Evolutionary conservation across 2,888 invertebrate genomes (phyloP), one percentile per base, ranked within the genome.

Genomic region (Hypolimnas misippus): DNA sequence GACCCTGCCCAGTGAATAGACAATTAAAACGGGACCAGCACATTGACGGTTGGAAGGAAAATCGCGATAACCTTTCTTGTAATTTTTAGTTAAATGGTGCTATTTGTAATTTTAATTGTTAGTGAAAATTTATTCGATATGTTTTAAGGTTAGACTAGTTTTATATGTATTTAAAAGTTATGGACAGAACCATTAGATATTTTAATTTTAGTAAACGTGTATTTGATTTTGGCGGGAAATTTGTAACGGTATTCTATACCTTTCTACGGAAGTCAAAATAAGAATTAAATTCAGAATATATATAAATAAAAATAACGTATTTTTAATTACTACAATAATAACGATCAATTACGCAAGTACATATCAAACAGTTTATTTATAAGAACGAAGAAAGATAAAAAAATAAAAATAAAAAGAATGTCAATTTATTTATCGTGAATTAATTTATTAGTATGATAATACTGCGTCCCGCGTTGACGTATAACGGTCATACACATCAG

Each of bases 21-120:
- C 86, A 84, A 90, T 92, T 92, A 91, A 92, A 92, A 89, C 86
- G 87, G 89, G 90, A 89, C 76, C 86, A 75, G 68, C 73, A 80
- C 76, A 79, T 77, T 81, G 81, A 89, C 87, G 84, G 89, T 81
- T 84, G 78, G 77, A 77, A 70, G 81, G 79, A 84, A 86, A 84
- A 86, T 87, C 85, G 83, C 82, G 91, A 90, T 92, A 91, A 91
- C 91, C 91, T 89, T 76, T 79, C 61, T 44, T 53, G 53, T 57
- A 53, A 57, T 54, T 63, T 59, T 62, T 54, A 62, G 58, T 62
- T 58, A 62, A 67, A 70, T 67, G 51, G 8, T 10, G 57, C 63
- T 51, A 69, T 68, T 69, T 65, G 65, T 63, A 52, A 59, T 25
- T 21, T 49, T 52, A 63, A 66, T 67, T 64, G 64, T 62, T 17